Evolutionary conservation across 2,797 vertebrate genomes (phyloP).

Genomic region (Rhincodon typus): DNA sequence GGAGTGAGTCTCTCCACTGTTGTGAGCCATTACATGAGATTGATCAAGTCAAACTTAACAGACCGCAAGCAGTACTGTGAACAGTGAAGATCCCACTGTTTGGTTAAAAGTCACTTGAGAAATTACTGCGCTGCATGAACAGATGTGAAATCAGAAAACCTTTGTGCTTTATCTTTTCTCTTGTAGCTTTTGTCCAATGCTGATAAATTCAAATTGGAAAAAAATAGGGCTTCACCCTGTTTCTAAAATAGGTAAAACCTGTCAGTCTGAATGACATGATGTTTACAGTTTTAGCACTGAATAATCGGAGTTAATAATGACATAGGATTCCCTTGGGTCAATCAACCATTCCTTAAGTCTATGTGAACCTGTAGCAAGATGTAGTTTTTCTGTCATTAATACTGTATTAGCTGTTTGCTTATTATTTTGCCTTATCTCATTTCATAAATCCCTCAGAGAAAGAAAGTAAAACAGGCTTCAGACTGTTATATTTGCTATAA

Average conservation of each 20-base stretch:
- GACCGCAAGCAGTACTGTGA: neutral
- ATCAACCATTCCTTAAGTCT: neutral
- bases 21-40: neutral
- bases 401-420: neutral
- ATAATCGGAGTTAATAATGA: neutral
- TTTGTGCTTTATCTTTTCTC: neutral
- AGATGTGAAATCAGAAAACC: neutral
- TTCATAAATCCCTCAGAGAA: neutral
- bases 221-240: neutral
- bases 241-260: neutral
- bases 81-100: neutral
- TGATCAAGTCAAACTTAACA: neutral
- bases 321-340: too few species aligned
- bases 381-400: neutral
- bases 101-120: slow-evolving; percentile 6
- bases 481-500: neutral
- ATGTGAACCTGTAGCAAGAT: neutral
- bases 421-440: neutral
- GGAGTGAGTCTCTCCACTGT: neutral
- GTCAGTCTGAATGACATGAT: neutral
- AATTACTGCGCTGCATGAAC: neutral
- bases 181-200: neutral
- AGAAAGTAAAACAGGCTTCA: neutral
- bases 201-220: slow-evolving; percentile 12
- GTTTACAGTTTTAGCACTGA: neutral